Conservation (phyloP, 2,113 vertebrate species). For the Pan paniscus region DNA sequence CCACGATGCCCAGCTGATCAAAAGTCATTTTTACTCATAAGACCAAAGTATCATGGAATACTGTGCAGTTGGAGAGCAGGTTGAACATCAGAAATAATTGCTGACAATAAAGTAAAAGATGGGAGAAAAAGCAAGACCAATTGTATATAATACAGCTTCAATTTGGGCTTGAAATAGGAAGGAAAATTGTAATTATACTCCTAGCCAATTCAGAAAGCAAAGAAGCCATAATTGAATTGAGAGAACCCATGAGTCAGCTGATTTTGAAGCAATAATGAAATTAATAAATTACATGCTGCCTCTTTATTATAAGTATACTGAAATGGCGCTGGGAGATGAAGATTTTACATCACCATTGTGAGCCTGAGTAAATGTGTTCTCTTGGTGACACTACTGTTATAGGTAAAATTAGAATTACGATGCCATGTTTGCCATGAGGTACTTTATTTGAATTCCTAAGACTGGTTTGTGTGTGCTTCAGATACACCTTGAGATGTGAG, state of each 20-base stretch:
- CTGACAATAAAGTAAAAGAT: background rate
- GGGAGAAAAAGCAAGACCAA: background rate
- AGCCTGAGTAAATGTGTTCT: background rate
- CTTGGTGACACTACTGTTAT: background rate
- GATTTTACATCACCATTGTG: background rate
- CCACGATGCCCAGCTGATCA: background rate
- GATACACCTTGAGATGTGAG: background rate
- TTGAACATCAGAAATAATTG: background rate
- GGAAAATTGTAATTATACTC: slow-evolving; percentile 4
- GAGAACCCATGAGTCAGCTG: slow-evolving; percentile 45
- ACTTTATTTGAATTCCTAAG: background rate
- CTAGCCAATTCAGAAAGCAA: slow-evolving; percentile 39
- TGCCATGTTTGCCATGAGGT: background rate
- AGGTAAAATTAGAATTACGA: background rate
- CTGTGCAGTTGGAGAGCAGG: background rate
- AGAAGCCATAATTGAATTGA: slow-evolving; percentile 55
- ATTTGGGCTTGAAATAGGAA: background rate
- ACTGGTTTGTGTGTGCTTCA: background rate
- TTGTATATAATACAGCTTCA: background rate
- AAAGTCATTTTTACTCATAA: background rate
- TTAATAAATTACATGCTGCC: no score
- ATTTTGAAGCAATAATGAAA: slow-evolving; percentile 56
- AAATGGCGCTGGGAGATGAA: background rate
- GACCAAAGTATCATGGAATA: background rate
- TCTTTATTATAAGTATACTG: background rate